Evolutionary conservation across 2,797 vertebrate species (phyloP).

Genomic region (Parauchenoglanis punctatus): DNA sequence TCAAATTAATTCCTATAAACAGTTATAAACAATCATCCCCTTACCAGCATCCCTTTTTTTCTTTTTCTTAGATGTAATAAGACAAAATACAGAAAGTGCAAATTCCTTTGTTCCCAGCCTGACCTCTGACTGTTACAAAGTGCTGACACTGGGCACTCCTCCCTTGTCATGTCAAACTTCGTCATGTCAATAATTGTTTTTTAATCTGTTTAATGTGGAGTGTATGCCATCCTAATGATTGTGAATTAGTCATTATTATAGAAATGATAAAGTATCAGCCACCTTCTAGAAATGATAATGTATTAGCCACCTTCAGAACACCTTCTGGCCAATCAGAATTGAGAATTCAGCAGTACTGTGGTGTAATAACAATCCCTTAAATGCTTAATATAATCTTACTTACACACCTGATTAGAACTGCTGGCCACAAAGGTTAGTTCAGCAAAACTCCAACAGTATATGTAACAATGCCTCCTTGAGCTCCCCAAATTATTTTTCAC

Average conservation of each 20-base stretch:
- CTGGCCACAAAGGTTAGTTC: not conserved
- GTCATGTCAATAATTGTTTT: not conserved
- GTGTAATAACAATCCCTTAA: not conserved
- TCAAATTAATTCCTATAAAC: too few species aligned
- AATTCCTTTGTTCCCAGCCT: not conserved
- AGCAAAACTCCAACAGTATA: not conserved
- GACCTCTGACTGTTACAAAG: not conserved
- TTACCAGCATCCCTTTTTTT: not conserved
- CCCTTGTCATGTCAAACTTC: not conserved
- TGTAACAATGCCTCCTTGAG: not conserved
- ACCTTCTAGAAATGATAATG: not conserved
- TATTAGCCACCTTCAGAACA: not conserved
- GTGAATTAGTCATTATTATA: not conserved
- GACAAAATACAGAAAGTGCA: too few species aligned
- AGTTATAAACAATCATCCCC: not conserved
- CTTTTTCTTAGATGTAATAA: too few species aligned
- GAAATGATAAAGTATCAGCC: not conserved
- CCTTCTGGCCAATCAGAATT: not conserved
- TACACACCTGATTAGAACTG: not conserved
- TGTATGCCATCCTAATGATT: not conserved
- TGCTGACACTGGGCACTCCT: not conserved
- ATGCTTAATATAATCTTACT: not conserved
- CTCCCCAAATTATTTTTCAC: not conserved
- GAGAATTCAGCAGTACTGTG: not conserved
- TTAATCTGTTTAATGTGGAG: not conserved